A percentile compares a stretch with the other conserved stretches of the same genome.
Conservation (phyloP, 2,888 invertebrate genomes). For the Malthinus flaveolus region DNA sequence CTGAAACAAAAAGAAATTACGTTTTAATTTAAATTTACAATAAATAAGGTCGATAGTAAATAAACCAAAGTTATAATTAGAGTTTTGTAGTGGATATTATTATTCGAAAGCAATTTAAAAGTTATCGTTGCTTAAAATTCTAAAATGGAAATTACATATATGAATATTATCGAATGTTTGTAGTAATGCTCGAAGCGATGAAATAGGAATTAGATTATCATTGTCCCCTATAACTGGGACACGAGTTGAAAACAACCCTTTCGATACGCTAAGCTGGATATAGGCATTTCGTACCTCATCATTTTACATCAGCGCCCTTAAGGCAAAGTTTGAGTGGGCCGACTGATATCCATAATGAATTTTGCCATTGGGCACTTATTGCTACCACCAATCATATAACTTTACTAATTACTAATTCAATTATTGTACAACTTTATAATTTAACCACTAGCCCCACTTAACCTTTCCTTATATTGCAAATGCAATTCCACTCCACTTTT, state of each 20-base stretch:
- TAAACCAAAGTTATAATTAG: not conserved
- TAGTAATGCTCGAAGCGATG: conserved; percentile 21
- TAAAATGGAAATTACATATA: conserved; percentile 22
- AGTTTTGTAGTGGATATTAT: not conserved
- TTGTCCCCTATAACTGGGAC: conserved; percentile 21
- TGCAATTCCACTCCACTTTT: too few species aligned
- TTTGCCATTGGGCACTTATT: conserved; percentile 21
- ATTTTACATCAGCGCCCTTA: conserved; percentile 9
- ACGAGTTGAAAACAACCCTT: conserved; percentile 26
- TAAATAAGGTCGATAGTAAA: not conserved
- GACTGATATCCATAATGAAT: conserved; percentile 29
- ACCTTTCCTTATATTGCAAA: too few species aligned
- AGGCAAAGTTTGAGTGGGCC: conserved; percentile 12
- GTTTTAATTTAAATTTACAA: not conserved
- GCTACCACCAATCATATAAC: conserved; percentile 22
- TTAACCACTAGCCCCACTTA: conserved; percentile 6
- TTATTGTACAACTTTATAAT: conserved; percentile 35
- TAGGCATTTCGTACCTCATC: conserved; percentile 14
- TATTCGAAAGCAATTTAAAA: conserved; percentile 4
- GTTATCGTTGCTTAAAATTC: conserved; percentile 10
- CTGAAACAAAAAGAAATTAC: conserved; percentile 48
- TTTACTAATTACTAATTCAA: conserved; percentile 34
- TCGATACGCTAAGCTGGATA: conserved; percentile 23
- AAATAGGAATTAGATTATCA: conserved; percentile 24
- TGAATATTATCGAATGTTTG: conserved; percentile 25